A percentile compares a stretch with the other conserved stretches of the same genome.
Evolutionary conservation across 2,113 vertebrate species (phyloP).

Genomic region (Gobiocypris rarus): DNA sequence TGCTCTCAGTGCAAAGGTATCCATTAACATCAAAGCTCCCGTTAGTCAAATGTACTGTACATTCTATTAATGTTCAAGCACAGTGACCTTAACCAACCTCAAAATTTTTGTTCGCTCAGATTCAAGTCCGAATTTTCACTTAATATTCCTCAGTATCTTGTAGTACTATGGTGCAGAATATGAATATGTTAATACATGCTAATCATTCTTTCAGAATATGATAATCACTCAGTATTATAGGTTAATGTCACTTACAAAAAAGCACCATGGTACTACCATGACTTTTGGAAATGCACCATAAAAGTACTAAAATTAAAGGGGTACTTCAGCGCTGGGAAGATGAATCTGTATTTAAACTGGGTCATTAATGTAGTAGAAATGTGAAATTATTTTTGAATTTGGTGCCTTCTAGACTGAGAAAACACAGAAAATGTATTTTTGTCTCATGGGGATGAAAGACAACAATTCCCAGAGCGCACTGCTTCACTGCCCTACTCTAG

Average conservation of each 20-base stretch:
- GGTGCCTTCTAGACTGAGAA: no score
- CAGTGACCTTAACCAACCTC: background rate
- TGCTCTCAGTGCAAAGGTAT: background rate
- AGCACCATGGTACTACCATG: background rate
- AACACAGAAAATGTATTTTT: no score
- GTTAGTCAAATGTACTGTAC: background rate
- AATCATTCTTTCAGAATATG: background rate
- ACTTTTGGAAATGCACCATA: background rate
- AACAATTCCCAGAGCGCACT: no score
- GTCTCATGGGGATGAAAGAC: no score
- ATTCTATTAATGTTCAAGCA: background rate
- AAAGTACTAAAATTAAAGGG: no score
- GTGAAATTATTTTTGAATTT: no score
- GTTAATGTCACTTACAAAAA: background rate
- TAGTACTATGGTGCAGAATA: background rate
- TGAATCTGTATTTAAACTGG: no score
- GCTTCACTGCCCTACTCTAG: no score
- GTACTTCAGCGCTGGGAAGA: no score
- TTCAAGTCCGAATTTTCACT: background rate
- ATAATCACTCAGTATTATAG: background rate
- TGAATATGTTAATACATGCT: background rate
- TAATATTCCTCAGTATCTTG: background rate
- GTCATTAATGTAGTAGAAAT: no score
- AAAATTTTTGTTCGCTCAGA: background rate
- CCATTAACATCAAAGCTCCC: background rate